Evolutionary conservation across 2,113 vertebrate genomes (phyloP).

Genomic region (Forbesichthys agassizii): DNA sequence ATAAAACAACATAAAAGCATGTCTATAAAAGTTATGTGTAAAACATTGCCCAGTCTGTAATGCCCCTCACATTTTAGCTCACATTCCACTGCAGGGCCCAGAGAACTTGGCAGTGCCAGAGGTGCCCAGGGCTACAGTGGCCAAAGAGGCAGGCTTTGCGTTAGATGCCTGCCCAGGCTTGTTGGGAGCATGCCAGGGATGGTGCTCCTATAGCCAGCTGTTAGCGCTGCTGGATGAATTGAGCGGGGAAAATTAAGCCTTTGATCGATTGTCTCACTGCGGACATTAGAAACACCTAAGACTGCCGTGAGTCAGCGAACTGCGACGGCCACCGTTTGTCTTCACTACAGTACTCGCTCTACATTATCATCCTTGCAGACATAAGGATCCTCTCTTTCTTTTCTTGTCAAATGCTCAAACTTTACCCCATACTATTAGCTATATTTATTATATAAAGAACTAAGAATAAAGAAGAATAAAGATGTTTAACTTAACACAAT

Average conservation of each 20-base stretch:
- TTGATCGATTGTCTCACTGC: slow-evolving; percentile 70
- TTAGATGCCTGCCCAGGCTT: slow-evolving; percentile 29
- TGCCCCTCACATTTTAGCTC: too few species aligned
- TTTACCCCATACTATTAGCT: too few species aligned
- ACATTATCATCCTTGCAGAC: slow-evolving; percentile 6
- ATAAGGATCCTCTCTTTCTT: slow-evolving; percentile 9
- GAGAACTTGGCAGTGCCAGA: too few species aligned
- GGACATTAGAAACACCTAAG: slow-evolving; percentile 62
- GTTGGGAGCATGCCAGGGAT: slow-evolving; percentile 53
- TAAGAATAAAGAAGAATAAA: too few species aligned
- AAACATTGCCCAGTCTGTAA: too few species aligned
- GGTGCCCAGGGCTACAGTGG: too few species aligned
- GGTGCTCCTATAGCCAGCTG: slow-evolving; percentile 52
- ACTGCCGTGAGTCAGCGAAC: slow-evolving; percentile 62
- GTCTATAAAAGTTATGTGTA: too few species aligned
- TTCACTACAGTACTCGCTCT: not conserved
- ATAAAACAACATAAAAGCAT: too few species aligned
- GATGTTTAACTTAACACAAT: too few species aligned
- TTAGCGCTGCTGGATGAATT: slow-evolving; percentile 57
- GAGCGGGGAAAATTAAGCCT: slow-evolving; percentile 65
- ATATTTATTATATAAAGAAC: too few species aligned
- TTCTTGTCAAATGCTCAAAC: not conserved
- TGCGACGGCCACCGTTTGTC: slow-evolving; percentile 34
- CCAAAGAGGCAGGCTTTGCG: slow-evolving; percentile 12
- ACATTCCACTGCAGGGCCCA: too few species aligned